Conservation (phyloP, 2,888 invertebrate genomes). For the Tillus elongatus region DNA sequence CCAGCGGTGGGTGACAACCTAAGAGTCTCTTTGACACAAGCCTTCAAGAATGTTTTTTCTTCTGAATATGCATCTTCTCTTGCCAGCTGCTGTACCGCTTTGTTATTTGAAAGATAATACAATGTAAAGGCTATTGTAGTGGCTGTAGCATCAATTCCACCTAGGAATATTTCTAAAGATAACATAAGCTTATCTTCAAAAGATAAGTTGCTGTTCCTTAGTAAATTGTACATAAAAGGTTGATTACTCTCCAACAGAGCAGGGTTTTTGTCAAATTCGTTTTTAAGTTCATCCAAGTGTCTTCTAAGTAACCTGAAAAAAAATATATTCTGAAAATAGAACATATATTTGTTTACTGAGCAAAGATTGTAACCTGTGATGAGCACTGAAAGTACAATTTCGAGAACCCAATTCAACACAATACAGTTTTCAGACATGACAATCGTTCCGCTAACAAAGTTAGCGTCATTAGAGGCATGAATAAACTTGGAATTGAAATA, state of each 20-base stretch:
- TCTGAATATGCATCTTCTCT: constrained; percentile 47
- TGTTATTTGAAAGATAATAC: constrained; percentile 49
- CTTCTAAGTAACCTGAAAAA: constrained; percentile 25
- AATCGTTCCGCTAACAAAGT: too few species aligned
- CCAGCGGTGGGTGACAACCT: constrained; percentile 53
- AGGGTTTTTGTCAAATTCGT: constrained; percentile 20
- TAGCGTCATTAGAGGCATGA: too few species aligned
- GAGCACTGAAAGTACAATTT: too few species aligned
- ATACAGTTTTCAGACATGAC: too few species aligned
- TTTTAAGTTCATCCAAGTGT: constrained; percentile 22
- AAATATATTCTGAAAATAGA: background rate
- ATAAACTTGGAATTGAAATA: constrained; percentile 7
- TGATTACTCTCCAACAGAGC: constrained; percentile 23
- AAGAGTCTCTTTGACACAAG: constrained; percentile 63
- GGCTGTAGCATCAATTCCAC: constrained; percentile 50
- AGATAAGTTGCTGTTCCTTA: constrained; percentile 38
- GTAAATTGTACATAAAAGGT: constrained; percentile 35
- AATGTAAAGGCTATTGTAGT: constrained; percentile 44
- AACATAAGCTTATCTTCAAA: constrained; percentile 45
- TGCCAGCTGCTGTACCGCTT: constrained; percentile 52
- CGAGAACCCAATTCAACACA: too few species aligned
- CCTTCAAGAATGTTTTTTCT: constrained; percentile 54
- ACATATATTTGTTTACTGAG: too few species aligned
- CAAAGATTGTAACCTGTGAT: too few species aligned
- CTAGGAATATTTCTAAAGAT: constrained; percentile 48